Base-by-base conservation (phyloP, 2,113 vertebrate species). In the Tetraodon nigroviridis region DNA sequence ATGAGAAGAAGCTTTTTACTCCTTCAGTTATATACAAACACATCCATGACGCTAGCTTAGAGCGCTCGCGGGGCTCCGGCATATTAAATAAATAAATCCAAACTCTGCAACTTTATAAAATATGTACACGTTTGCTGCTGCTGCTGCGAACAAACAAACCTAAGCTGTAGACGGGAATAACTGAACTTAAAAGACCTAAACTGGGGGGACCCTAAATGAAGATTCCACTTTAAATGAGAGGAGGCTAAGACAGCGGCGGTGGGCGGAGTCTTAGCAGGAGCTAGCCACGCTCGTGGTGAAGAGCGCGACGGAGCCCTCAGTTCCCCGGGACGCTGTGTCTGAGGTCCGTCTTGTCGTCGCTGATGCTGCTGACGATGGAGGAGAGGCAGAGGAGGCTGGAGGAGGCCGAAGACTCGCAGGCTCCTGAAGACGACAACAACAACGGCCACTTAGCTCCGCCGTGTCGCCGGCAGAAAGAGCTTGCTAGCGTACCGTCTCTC, bases 351-450 rank as follows among this genome's bases (percentile, higher is more conserved):
- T 97, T 92, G 29, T 94, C 92, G 0, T 85, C 94, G 67, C 93
- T 93, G 85, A 99, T 98, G 76, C 97, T 98, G 92, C 98, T 92
- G 82, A 99, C 97, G 53, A 99, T 99, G 20, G 97, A 99, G 15
- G 96, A 98, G 22, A 99, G 92, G 15, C 92, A 93, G 21, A 93
- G 93, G 15, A 98, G 95, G 78, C 97, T 98, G 82, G 93, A 94
- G 51, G 95, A 93, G 3, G 90, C 93, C 0, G 94, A 92, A 0
- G 94, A 90, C 70, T 95, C 94, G 0, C 84, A 61, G 70, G 40
- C 69, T 59, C 89, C 82, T 86, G 84, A 84, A 86, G 55, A 58
- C 32, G 77, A 73, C 78, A 69, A 67, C 24, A 5, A 40, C 6
- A 17, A 0, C n/a, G n/a, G n/a, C n/a, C n/a, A n/a, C 47, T 7